phyloP scores from a whole-genome alignment of 2,888 invertebrate species.

The Morpho helenor region DNA sequence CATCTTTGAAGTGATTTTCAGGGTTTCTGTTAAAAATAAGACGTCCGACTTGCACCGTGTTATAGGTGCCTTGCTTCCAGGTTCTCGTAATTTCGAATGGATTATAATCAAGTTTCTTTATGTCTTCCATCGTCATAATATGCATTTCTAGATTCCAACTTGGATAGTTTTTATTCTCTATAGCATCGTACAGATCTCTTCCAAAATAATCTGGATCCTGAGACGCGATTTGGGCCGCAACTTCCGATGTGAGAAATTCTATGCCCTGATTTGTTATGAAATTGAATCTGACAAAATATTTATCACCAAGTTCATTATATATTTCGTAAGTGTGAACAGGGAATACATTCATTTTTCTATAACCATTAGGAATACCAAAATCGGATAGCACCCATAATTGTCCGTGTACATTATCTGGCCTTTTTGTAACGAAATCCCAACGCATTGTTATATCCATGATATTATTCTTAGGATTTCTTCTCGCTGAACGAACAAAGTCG shows the following conservation, averaged over 20 bases:
- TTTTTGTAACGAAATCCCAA: constrained; percentile 91
- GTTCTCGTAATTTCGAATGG: constrained; percentile 51
- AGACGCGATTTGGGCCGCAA: constrained; percentile 81
- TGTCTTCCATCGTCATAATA: constrained; percentile 40
- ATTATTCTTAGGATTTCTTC: constrained; percentile 92
- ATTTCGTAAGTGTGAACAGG: constrained; percentile 94
- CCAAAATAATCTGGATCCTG: constrained; percentile 90
- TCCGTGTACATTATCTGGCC: constrained; percentile 89
- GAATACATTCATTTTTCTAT: constrained; percentile 93
- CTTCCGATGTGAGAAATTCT: constrained; percentile 82
- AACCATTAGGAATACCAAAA: constrained; percentile 93
- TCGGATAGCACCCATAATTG: constrained; percentile 88
- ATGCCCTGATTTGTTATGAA: constrained; percentile 93
- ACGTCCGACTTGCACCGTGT: constrained; percentile 46
- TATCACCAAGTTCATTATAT: constrained; percentile 84
- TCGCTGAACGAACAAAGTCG: constrained; percentile 92
- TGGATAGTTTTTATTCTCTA: constrained; percentile 80
- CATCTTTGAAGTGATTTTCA: constrained; percentile 44
- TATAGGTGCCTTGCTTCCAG: constrained; percentile 56
- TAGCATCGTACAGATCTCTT: constrained; percentile 92
- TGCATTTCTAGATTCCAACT: constrained; percentile 57
- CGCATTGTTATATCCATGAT: constrained; percentile 91
- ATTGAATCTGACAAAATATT: constrained; percentile 92
- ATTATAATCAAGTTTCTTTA: constrained; percentile 44
- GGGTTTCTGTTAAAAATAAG: constrained; percentile 43